Percentiles rank a stretch among this genome's conserved stretches.
Conservation (phyloP, 1,140 invertebrate species). For the Nasonia vitripennis region DNA sequence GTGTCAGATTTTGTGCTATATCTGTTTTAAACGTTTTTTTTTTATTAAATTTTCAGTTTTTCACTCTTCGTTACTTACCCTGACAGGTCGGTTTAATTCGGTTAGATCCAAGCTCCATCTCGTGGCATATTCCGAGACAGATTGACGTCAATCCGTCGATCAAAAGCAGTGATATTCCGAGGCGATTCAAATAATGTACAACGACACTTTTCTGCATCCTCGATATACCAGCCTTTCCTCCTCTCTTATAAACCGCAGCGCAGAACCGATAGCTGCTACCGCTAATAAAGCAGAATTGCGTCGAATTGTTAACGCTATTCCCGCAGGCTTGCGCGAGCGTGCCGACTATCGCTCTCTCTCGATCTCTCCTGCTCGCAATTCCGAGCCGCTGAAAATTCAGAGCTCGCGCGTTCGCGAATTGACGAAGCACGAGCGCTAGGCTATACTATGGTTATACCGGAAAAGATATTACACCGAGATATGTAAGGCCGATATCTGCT, state of each 20-base stretch:
- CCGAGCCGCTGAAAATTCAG: conserved; percentile 57
- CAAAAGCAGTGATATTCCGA: too few relatives aligned
- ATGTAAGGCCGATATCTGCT: conserved; percentile 55
- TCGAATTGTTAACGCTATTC: conserved; percentile 39
- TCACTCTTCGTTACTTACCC: too few relatives aligned
- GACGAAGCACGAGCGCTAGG: neutral
- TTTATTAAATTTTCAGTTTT: too few relatives aligned
- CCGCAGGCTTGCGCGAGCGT: conserved; percentile 51
- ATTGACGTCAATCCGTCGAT: too few relatives aligned
- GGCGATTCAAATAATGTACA: too few relatives aligned
- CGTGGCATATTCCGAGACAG: too few relatives aligned
- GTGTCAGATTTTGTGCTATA: neutral
- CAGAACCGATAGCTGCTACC: too few relatives aligned
- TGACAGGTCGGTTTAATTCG: too few relatives aligned
- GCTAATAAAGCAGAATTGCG: conserved; percentile 9
- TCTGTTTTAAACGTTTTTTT: neutral
- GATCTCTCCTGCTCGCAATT: conserved; percentile 58
- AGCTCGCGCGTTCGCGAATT: conserved; percentile 44
- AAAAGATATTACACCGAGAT: conserved; percentile 56
- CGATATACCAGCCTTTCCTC: too few relatives aligned
- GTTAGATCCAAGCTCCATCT: too few relatives aligned
- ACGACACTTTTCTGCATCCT: too few relatives aligned
- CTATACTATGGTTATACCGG: conserved; percentile 16
- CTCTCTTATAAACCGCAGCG: too few relatives aligned
- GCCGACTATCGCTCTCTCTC: conserved; percentile 61